Evolutionary conservation across 1,140 invertebrate genomes (phyloP).

Genomic region (Monomorium pharaonis): DNA sequence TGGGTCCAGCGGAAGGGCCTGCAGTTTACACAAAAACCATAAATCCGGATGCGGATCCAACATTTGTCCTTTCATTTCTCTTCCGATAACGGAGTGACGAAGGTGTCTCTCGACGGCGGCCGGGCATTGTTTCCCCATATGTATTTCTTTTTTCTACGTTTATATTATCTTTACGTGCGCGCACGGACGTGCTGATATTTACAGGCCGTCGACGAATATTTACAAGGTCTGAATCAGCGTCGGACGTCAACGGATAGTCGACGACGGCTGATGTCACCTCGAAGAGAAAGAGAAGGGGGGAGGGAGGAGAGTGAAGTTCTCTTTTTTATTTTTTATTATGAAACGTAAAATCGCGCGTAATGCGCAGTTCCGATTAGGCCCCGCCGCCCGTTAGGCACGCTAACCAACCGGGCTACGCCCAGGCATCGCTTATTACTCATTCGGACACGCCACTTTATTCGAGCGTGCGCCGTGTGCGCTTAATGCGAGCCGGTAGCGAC

Average conservation of each 20-base stretch:
- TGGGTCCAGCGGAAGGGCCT: too few species aligned
- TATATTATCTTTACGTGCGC: not conserved
- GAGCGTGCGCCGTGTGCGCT: constrained; percentile 70
- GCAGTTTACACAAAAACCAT: not conserved
- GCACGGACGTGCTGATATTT: too few species aligned
- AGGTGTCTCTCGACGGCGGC: not conserved
- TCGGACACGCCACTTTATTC: constrained; percentile 82
- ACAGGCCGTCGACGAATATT: not conserved
- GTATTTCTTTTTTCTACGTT: not conserved
- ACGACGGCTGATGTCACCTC: not conserved
- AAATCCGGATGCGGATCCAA: not conserved
- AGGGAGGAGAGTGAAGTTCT: not conserved
- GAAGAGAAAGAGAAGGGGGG: too few species aligned
- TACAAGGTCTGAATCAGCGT: not conserved
- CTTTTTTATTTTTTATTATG: not conserved
- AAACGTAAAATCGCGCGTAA: constrained; percentile 76
- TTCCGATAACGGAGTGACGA: not conserved
- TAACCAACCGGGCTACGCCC: constrained; percentile 82
- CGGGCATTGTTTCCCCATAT: not conserved
- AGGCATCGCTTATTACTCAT: constrained; percentile 83
- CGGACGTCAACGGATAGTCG: not conserved
- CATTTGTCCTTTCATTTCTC: not conserved
- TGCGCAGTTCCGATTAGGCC: constrained; percentile 82
- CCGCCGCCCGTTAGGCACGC: constrained; percentile 78
- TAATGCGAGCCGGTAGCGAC: constrained; percentile 73